Conservation (phyloP, 2,888 invertebrate species). For the Xiphydria camelus region DNA sequence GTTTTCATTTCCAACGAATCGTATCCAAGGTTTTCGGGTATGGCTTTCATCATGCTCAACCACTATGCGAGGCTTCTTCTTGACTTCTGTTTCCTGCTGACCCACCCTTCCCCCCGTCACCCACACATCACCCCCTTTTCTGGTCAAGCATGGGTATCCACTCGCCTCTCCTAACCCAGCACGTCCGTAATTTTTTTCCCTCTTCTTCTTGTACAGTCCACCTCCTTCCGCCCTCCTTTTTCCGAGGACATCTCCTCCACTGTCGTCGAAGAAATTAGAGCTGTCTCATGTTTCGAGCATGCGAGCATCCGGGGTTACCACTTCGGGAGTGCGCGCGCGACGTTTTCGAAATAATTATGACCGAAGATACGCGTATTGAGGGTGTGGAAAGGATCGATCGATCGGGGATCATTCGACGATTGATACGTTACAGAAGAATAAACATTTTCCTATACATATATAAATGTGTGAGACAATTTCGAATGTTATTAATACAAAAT, state of each 20-base stretch:
- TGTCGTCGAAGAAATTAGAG: slow-evolving; percentile 41
- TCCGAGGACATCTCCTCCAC: slow-evolving; percentile 23
- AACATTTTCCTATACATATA: no score
- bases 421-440: no score
- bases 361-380: no score
- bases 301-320: slow-evolving; percentile 38
- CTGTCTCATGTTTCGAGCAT: slow-evolving; percentile 39
- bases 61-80: slow-evolving; percentile 13
- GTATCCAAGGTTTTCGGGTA: slow-evolving; percentile 8
- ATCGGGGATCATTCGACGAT: background rate
- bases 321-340: no score
- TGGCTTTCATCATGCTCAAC: slow-evolving; percentile 25
- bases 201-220: slow-evolving; percentile 22
- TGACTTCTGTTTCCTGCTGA: slow-evolving; percentile 32
- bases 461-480: no score
- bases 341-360: no score
- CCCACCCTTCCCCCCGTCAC: slow-evolving; percentile 1
- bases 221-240: slow-evolving; percentile 16
- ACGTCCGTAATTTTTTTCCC: background rate
- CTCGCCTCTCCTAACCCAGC: background rate
- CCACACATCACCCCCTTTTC: background rate
- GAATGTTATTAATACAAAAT: no score
- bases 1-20: slow-evolving; percentile 13
- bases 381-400: no score
- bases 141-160: slow-evolving; percentile 15